These are phyloP conservation scores for Eucriotettix oculatus DNA, from an alignment of 2,888 invertebrate genomes.

Conservation along the genomic window DNA sequence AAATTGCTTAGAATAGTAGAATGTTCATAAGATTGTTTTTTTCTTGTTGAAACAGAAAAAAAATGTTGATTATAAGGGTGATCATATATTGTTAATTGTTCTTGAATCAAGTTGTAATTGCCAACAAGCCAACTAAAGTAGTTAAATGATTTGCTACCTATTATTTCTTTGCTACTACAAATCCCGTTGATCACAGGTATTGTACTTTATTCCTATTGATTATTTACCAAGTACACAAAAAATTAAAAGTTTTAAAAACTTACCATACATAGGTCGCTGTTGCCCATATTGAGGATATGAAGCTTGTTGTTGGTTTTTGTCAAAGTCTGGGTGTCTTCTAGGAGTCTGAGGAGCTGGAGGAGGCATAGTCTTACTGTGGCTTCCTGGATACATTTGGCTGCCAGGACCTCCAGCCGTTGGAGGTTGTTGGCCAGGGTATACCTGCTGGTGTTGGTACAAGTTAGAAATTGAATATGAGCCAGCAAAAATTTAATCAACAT, in stretches of 20 bases:
- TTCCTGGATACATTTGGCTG: slow-evolving; percentile 28
- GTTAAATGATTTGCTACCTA: too few species aligned
- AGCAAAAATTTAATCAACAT: background rate
- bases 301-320: slow-evolving; percentile 45
- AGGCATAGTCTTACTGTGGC: slow-evolving; percentile 35
- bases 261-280: slow-evolving; percentile 49
- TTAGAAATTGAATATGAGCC: background rate
- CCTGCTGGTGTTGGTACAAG: slow-evolving; percentile 13
- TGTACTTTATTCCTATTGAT: too few species aligned
- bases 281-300: slow-evolving; percentile 46
- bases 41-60: too few species aligned
- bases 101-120: too few species aligned
- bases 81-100: too few species aligned
- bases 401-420: slow-evolving; percentile 15
- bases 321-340: slow-evolving; percentile 66
- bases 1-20: too few species aligned
- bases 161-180: too few species aligned
- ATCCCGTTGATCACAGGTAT: too few species aligned
- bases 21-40: too few species aligned
- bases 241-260: slow-evolving; percentile 14
- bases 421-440: slow-evolving; percentile 13
- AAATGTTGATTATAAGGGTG: too few species aligned
- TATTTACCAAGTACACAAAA: too few species aligned
- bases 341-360: slow-evolving; percentile 48
- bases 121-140: too few species aligned